A percentile compares a stretch with the other conserved stretches of the same genome.
phyloP scores from a whole-genome alignment of 2,888 invertebrate genomes.

The Lamellibrachia satsuma region DNA sequence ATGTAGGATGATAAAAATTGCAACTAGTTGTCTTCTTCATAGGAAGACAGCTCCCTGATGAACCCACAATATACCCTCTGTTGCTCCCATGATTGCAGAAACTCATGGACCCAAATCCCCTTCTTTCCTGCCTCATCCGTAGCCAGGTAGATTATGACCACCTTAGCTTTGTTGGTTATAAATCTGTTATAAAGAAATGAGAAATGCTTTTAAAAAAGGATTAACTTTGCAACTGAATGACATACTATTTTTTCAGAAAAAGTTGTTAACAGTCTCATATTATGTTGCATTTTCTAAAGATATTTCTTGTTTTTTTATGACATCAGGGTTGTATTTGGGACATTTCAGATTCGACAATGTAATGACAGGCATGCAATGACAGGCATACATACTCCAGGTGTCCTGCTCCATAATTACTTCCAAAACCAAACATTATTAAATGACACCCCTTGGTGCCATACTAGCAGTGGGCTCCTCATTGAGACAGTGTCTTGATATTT shows the following conservation, averaged over 20 bases:
- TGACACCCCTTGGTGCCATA: background rate
- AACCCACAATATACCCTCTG: background rate
- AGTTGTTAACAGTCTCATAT: background rate
- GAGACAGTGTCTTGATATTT: background rate
- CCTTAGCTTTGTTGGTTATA: background rate
- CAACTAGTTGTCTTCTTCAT: background rate
- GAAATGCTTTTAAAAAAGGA: background rate
- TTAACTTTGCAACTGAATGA: background rate
- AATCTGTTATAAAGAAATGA: background rate
- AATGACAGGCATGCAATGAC: background rate
- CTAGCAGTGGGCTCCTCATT: background rate
- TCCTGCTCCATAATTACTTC: background rate
- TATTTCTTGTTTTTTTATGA: background rate
- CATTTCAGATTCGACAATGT: background rate
- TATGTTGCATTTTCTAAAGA: background rate
- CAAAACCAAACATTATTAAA: background rate
- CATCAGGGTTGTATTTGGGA: background rate
- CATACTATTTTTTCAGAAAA: background rate
- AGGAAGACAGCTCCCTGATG: background rate
- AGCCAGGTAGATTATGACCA: background rate
- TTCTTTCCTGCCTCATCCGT: too few species aligned
- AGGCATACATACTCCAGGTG: background rate
- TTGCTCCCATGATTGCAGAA: background rate
- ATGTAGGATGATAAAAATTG: background rate
- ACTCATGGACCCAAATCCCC: background rate